A percentile compares a stretch with the other conserved stretches of the same genome.
phyloP scores from a whole-genome alignment of 2,888 invertebrate species.

The Pandemis heparana region DNA sequence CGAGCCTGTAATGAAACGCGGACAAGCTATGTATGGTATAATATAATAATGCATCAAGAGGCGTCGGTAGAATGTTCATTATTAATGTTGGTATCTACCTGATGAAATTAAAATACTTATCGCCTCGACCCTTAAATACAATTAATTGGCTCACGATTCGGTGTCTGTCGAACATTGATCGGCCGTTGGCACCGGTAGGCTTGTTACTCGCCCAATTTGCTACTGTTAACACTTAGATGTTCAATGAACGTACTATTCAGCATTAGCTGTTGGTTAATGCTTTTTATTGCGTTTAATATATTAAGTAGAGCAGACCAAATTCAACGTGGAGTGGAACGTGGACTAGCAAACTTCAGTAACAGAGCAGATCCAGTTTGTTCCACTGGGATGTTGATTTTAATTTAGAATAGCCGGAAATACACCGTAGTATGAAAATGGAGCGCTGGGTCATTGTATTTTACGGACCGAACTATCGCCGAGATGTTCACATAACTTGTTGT shows the following conservation, averaged over 20 bases:
- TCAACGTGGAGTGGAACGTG: conserved; percentile 15
- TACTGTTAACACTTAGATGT: conserved; percentile 6
- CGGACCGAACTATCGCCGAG: conserved; percentile 23
- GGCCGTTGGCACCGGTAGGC: conserved; percentile 45
- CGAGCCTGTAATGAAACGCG: conserved; percentile 19
- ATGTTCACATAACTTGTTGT: conserved; percentile 14
- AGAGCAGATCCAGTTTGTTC: conserved; percentile 32
- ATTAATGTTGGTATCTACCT: background rate
- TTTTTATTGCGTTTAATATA: background rate
- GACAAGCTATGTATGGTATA: conserved; percentile 1
- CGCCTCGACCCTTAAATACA: conserved; percentile 39
- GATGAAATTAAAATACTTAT: conserved; percentile 16
- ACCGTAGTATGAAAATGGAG: conserved; percentile 55
- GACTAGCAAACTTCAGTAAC: conserved; percentile 19
- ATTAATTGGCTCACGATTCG: conserved; percentile 47
- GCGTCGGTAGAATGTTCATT: conserved; percentile 12
- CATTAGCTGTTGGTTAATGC: conserved; percentile 8
- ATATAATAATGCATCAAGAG: conserved; percentile 1
- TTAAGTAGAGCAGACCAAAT: background rate
- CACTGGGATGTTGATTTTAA: conserved; percentile 49
- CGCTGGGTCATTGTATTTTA: conserved; percentile 45
- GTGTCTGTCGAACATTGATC: conserved; percentile 43
- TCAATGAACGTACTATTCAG: conserved; percentile 21
- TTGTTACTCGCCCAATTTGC: conserved; percentile 47
- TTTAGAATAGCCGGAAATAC: conserved; percentile 63